A percentile compares a stretch with the other conserved stretches of the same genome.
phyloP scores from a whole-genome alignment of 1,140 invertebrate genomes.

The Agrilus planipennis region DNA sequence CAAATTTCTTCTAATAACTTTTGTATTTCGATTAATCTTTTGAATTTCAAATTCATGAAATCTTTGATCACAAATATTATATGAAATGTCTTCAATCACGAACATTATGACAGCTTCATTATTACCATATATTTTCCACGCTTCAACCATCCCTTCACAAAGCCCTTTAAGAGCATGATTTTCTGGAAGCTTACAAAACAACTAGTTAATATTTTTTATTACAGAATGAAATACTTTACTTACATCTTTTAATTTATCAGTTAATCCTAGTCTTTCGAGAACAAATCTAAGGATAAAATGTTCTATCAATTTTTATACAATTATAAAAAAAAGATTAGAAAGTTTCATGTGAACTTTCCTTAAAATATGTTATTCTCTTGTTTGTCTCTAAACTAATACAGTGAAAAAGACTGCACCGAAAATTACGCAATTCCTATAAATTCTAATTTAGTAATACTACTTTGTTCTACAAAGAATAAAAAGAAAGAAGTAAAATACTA shows the following conservation, averaged over 20 bases:
- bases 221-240: constrained; percentile 25
- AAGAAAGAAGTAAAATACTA: no score
- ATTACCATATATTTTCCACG: constrained; percentile 63
- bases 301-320: no score
- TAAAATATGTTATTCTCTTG: no score
- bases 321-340: no score
- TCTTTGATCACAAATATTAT: constrained; percentile 81
- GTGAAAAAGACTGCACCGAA: no score
- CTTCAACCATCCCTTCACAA: constrained; percentile 58
- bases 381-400: no score
- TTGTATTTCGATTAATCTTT: constrained; percentile 54
- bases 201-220: neutral
- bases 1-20: constrained; percentile 58
- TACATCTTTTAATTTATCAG: constrained; percentile 46
- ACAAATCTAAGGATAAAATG: constrained; percentile 47
- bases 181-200: constrained; percentile 53
- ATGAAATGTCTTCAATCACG: constrained; percentile 76
- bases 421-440: no score
- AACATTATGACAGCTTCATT: constrained; percentile 64
- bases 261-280: constrained; percentile 43
- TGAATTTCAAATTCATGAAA: constrained; percentile 80
- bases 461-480: no score
- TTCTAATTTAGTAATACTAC: no score
- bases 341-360: no score
- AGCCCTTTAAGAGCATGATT: constrained; percentile 63